Evolutionary conservation across 2,113 vertebrate species (phyloP).

Genomic region (Phrynosoma platyrhinos): DNA sequence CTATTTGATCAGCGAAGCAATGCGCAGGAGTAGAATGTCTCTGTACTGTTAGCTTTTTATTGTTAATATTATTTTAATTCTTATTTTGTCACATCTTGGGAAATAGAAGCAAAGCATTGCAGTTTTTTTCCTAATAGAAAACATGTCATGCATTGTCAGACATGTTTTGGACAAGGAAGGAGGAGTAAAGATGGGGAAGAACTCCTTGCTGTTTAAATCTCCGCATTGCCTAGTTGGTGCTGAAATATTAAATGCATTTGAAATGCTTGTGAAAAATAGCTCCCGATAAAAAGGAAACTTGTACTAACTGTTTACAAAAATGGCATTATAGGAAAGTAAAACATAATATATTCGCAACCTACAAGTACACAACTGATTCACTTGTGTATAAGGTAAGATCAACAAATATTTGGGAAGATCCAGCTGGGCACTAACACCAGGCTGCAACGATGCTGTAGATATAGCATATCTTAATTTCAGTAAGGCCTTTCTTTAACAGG

Average conservation of each 20-base stretch:
- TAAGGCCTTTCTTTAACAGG: too few relatives aligned
- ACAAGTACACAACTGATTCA: slow-evolving; percentile 65
- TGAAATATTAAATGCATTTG: slow-evolving; percentile 47
- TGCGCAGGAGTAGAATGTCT: slow-evolving; percentile 96
- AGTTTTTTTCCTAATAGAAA: slow-evolving; percentile 52
- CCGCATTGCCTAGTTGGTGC: slow-evolving; percentile 40
- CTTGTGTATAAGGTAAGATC: slow-evolving; percentile 67
- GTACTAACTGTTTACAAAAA: slow-evolving; percentile 31
- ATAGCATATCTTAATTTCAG: too few relatives aligned
- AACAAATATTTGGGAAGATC: slow-evolving; percentile 55
- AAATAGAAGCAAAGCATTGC: slow-evolving; percentile 2
- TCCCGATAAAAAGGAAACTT: slow-evolving; percentile 40
- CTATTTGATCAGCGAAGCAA: slow-evolving; percentile 97
- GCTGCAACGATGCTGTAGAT: slow-evolving; percentile 67
- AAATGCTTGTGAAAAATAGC: slow-evolving; percentile 32
- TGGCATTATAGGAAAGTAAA: slow-evolving; percentile 11
- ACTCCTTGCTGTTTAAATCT: slow-evolving; percentile 2
- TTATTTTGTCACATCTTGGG: slow-evolving; percentile 13
- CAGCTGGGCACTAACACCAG: slow-evolving; percentile 65
- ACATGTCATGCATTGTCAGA: slow-evolving; percentile 16
- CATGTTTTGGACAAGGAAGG: slow-evolving; percentile 38
- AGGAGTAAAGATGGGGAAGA: slow-evolving; percentile 15
- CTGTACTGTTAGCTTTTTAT: slow-evolving; percentile 89
- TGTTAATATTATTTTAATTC: not conserved
- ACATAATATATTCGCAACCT: slow-evolving; percentile 31